Base-by-base conservation (phyloP, 2,888 invertebrate genomes). In the Volucella bombylans region DNA sequence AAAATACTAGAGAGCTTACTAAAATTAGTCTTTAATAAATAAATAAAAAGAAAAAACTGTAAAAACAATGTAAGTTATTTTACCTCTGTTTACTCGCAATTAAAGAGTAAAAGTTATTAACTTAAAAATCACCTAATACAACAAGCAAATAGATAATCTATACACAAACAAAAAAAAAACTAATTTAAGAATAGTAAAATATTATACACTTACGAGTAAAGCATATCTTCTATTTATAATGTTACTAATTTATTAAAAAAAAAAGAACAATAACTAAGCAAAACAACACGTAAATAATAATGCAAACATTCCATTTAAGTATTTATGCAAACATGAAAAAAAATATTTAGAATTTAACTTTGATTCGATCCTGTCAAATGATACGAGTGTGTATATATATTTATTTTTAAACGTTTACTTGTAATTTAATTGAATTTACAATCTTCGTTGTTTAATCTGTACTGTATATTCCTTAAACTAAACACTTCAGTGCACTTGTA, bases 131-230 rank as follows among this genome's bases (percentile, higher is more conserved):
- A 82, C 73, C 47, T 49, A 69, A 83, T 69, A 83, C 69, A 83
- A 79, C 69, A 82, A 82, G 78, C 82, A 79, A 62, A 73, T 68
- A 82, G 79, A 82, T 82, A 83, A 83, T 83, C 82, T 52, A 61
- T 59, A 74, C 49, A 59, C 41, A 65, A 49, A n/a, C 15, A 57
- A 71, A 38, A 71, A n/a, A n/a, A 76, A 71, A 52, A 15, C 3
- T 71, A 76, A 82, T 61, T 57, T 39, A 69, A 71, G 59, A 71
- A 71, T 54, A 67, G 10, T 45, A 23, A 61, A 50, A 55, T 80
- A 62, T 67, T 68, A 72, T 62, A 50, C 14, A 45, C 23, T 62
- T 62, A 74, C 38, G 57, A 61, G 67, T 69, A 79, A 78, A 65
- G 73, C 82, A 82, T 83, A 83, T 79, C 79, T 78, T 73, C 78